A percentile compares a stretch with the other conserved stretches of the same genome.
phyloP scores from a whole-genome alignment of 2,797 vertebrate genomes.

The Falco naumanni region DNA sequence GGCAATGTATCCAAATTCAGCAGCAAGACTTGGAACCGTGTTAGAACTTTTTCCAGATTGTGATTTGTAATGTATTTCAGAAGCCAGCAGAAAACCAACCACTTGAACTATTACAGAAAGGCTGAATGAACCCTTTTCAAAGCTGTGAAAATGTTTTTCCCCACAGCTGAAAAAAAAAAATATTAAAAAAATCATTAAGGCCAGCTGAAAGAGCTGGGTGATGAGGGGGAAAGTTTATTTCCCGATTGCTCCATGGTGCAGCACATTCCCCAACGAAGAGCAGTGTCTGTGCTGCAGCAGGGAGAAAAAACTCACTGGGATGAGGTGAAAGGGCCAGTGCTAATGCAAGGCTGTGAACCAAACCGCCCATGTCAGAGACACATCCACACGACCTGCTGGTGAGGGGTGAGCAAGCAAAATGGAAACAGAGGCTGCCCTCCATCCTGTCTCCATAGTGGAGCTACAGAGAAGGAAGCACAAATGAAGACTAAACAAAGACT shows the following conservation, averaged over 20 bases:
- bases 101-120: constrained; percentile 73
- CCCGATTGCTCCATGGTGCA: not conserved
- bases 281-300: not conserved
- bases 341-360: not conserved
- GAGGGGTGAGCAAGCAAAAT: not conserved
- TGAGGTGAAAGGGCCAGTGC: not conserved
- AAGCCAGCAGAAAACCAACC: constrained; percentile 81
- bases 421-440: not conserved
- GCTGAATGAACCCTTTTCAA: constrained; percentile 78
- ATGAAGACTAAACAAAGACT: constrained; percentile 8
- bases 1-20: constrained; percentile 80
- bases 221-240: constrained; percentile 10
- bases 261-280: not conserved
- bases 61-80: constrained; percentile 79
- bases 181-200: constrained; percentile 15
- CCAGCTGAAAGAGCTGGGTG: constrained; percentile 37
- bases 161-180: not conserved
- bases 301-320: not conserved
- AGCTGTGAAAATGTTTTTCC: constrained; percentile 65
- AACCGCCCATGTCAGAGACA: not conserved
- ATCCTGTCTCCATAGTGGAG: not conserved
- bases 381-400: fast-evolving
- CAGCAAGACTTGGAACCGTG: constrained; percentile 78
- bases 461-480: not conserved
- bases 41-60: constrained; percentile 83